Base-by-base conservation (phyloP, 2,113 vertebrate species). In the Epinephelus moara region DNA sequence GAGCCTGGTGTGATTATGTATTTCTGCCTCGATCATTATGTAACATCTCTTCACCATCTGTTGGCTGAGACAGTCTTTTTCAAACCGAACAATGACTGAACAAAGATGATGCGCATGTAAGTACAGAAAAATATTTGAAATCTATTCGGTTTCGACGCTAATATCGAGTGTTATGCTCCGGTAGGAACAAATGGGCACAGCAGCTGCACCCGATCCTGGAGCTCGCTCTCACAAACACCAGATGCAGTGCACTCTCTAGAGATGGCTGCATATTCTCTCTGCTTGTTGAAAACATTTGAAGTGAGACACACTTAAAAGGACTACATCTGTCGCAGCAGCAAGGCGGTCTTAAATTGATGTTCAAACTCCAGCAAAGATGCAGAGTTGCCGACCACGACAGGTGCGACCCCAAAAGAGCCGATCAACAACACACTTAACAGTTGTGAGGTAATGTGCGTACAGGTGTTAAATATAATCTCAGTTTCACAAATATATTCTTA, bases 401-500 rank as follows among this genome's bases (percentile, higher is more conserved):
- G 66, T 74, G 63, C 0, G 6, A 72, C n/a, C 11, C 23, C 18
- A 45, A 70, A 57, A 40, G 18, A 10, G 47, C 27, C 9, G 61
- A 66, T 49, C n/a, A 50, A 25, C 64, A 74, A 50, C 49, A n/a
- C 21, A 21, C 45, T 53, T 7, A 23, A 37, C 52, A 61, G 17
- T 2, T 62, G 23, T 23, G 40, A 63, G 66, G 25, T 27, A 12
- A 47, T 42, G n/a, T 37, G 8, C 10, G 23, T 9, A 5, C 69
- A 66, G 27, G 33, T 57, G 25, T 64, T 33, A 15, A 40, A 57
- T 37, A 9, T 5, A 4, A 40, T 42, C 40, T n/a, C 4, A 3
- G 47, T 73, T 70, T 33, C 25, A 42, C 33, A 33, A 68, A 1
- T 12, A 3, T n/a, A 6, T 64, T 25, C 21, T 69, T 85, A 97